Conservation (phyloP, 2,888 invertebrate species). For the Phyllotreta cruciferae region DNA sequence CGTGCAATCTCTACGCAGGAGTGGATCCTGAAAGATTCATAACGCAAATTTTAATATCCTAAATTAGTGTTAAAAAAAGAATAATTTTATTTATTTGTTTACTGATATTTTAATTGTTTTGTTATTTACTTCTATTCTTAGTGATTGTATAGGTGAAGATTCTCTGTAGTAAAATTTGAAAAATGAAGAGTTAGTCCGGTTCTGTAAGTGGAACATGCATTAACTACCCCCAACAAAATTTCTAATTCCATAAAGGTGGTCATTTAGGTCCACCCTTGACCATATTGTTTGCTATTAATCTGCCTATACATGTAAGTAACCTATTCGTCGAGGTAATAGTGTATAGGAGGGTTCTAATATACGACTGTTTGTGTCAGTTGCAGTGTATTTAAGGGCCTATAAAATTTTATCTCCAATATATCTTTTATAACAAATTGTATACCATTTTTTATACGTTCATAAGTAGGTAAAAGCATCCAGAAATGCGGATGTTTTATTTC, state of each 20-base stretch:
- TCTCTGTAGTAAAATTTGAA: too few relatives aligned
- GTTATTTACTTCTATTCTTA: too few relatives aligned
- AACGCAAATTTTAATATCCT: too few relatives aligned
- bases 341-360: conserved; percentile 39
- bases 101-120: too few relatives aligned
- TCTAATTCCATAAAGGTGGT: conserved; percentile 50
- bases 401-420: not conserved
- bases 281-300: conserved; percentile 48
- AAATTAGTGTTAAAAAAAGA: too few relatives aligned
- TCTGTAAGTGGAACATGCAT: conserved; percentile 37
- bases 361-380: conserved; percentile 26
- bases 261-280: conserved; percentile 46
- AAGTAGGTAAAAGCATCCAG: too few relatives aligned
- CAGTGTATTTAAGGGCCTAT: not conserved
- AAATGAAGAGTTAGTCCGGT: not conserved
- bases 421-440: too few relatives aligned
- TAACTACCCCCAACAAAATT: conserved; percentile 38
- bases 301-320: conserved; percentile 42
- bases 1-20: conserved; percentile 7
- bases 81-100: too few relatives aligned
- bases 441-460: too few relatives aligned
- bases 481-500: too few relatives aligned
- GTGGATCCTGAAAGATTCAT: not conserved
- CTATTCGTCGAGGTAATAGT: conserved; percentile 33
- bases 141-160: too few relatives aligned